Evolutionary conservation across 2,888 invertebrate species (phyloP), one percentile per base, ranked within the genome.

Genomic region (Flabesymbios commensalis): DNA sequence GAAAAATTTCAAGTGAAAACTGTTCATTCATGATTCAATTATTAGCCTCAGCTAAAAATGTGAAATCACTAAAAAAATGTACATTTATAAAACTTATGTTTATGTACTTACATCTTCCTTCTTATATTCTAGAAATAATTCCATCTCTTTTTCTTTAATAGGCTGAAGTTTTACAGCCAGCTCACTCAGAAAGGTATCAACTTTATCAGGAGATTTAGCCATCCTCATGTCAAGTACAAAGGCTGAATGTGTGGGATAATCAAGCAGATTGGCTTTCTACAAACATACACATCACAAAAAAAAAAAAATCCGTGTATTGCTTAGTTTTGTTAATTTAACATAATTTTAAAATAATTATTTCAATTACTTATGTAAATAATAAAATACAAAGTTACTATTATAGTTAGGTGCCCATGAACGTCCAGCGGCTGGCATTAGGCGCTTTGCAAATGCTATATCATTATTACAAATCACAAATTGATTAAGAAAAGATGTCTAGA

Each of bases 161-260:
- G 81, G 80, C 59, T 80, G 73, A 31, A 86, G 72, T 64, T 84
- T 84, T 3, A 68, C 67, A 7, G 77, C 73, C 36, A 85, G 73
- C 41, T 83, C 81, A 5, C 65, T 63, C 26, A 85, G 75, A 71
- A 85, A 85, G n/a, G 72, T 72, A 2, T 71, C 63, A 2, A 85
- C 85, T 43, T 63, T 78, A 47, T 81, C 80, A 3, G 83, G 79
- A 51, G 73, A 78, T 65, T 85, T 84, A 1, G 85, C 84, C 85
- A 85, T 85, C 22, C 83, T 72, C 75, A 84, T 79, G 63, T 85
- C 84, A 26, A 83, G 76, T 2, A 83, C 76, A 72, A 82, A 85
- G 5, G 79, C 76, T n/a, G 85, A 77, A 73, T 85, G 85, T 39
- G 77, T 84, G 33, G 75, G 72, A 69, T 82, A 85, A 2, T 81